phyloP scores from a whole-genome alignment of 2,888 invertebrate genomes.

The Brachypalpus laphriformis region DNA sequence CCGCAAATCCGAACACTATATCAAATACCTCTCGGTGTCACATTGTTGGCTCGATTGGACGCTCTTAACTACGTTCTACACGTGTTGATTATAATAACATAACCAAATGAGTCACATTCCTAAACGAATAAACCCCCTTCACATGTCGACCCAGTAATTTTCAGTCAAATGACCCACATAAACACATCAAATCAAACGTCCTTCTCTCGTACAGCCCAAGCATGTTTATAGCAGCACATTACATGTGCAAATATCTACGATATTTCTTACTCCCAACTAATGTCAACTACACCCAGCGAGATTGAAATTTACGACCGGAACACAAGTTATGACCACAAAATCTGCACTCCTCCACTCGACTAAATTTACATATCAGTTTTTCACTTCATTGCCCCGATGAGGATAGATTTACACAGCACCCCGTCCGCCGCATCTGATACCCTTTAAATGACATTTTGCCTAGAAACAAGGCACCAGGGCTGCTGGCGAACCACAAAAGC shows the following conservation, averaged over 20 bases:
- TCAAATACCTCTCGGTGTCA: background rate
- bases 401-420: conserved; percentile 37
- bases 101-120: background rate
- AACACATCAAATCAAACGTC: conserved; percentile 65
- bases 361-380: conserved; percentile 64
- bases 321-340: conserved; percentile 63
- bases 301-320: conserved; percentile 56
- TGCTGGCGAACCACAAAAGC: conserved; percentile 21
- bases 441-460: conserved; percentile 24
- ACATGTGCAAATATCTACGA: conserved; percentile 68
- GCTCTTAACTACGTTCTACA: background rate
- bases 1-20: background rate
- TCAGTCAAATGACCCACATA: conserved; percentile 38
- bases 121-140: background rate
- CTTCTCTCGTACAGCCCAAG: conserved; percentile 39
- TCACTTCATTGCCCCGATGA: conserved; percentile 49
- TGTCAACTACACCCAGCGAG: conserved; percentile 61
- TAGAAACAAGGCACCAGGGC: conserved; percentile 11
- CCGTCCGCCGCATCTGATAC: conserved; percentile 32
- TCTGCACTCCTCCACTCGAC: conserved; percentile 3
- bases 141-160: conserved; percentile 1
- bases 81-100: background rate
- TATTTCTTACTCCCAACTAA: conserved; percentile 58
- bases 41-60: background rate
- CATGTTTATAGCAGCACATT: conserved; percentile 62